Conservation (phyloP, 2,113 vertebrate genomes). For the Chloebia gouldiae region DNA sequence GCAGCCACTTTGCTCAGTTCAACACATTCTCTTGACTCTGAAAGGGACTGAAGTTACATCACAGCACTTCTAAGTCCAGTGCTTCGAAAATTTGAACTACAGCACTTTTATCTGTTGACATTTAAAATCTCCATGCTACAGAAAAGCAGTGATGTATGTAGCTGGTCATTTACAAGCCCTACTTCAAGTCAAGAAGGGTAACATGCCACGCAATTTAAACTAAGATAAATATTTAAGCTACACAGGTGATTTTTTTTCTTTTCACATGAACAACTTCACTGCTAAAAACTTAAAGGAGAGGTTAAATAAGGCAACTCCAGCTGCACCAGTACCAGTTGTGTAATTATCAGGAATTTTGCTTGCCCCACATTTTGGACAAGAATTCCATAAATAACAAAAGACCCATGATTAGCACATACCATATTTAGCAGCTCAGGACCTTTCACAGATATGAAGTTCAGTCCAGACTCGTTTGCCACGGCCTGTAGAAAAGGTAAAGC, state of each 20-base stretch:
- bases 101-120: not conserved
- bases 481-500: conserved; percentile 78
- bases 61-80: not conserved
- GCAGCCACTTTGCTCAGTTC: not conserved
- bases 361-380: not conserved
- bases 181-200: not conserved
- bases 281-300: not conserved
- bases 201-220: not conserved
- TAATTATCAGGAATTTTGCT: not conserved
- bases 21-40: not conserved
- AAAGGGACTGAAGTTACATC: not conserved
- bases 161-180: not conserved
- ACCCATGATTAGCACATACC: conserved; percentile 75
- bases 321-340: not conserved
- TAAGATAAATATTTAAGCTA: not conserved
- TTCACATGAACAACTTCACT: not conserved
- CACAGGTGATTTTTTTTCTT: not conserved
- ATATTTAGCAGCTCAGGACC: conserved; percentile 97
- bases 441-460: conserved; percentile 98
- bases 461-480: conserved; percentile 94
- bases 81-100: not conserved
- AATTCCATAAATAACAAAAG: not conserved
- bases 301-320: not conserved
- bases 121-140: not conserved
- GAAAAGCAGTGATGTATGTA: not conserved